These are phyloP conservation scores for Steinernema hermaphroditum DNA, from an alignment of 2,888 invertebrate genomes.

Conservation along the genomic window DNA sequence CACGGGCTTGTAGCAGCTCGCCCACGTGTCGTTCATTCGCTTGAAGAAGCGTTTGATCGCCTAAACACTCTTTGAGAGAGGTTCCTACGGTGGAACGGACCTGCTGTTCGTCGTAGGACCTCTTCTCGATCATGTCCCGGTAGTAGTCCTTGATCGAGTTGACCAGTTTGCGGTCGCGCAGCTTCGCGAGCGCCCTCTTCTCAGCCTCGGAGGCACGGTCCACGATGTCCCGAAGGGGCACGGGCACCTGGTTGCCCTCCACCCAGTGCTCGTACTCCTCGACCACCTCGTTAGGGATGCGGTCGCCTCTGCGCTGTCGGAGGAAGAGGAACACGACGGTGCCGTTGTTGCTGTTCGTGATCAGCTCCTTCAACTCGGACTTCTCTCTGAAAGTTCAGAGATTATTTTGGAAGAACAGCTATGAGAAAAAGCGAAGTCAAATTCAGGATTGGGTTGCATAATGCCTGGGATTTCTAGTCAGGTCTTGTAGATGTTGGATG, in stretches of 20 bases:
- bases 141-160: constrained; percentile 6
- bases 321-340: neutral
- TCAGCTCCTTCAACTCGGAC: neutral
- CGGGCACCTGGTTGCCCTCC: neutral
- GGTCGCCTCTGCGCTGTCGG: neutral
- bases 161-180: neutral
- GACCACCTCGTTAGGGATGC: neutral
- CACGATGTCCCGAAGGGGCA: neutral
- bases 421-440: no score
- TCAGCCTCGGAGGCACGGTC: neutral
- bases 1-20: neutral
- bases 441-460: no score
- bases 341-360: neutral
- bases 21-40: constrained; percentile 6
- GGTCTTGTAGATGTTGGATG: no score
- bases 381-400: neutral
- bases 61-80: neutral
- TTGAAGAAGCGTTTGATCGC: constrained; percentile 3
- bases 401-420: no score
- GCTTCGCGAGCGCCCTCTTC: neutral
- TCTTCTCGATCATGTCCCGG: neutral
- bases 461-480: no score
- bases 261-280: constrained; percentile 1
- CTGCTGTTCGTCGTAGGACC: neutral
- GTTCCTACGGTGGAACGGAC: neutral